Evolutionary conservation across 1,140 invertebrate genomes (phyloP).

Genomic region (Bombus balteatus): DNA sequence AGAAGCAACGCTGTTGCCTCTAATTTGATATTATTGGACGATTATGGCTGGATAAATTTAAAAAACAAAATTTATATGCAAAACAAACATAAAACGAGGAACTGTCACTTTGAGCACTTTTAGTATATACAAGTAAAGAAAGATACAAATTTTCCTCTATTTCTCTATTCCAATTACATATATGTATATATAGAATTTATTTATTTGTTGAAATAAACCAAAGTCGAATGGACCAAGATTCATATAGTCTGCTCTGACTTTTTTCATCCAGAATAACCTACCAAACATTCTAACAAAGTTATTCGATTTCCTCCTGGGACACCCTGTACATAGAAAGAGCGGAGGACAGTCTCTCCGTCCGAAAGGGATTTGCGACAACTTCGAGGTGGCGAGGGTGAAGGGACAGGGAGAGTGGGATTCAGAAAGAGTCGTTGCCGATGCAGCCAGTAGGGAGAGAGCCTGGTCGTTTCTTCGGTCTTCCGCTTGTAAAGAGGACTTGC

Average conservation of each 20-base stretch:
- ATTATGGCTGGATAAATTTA: no score
- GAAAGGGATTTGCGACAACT: constrained; percentile 67
- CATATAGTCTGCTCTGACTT: no score
- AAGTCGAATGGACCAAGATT: no score
- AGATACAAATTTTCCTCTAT: no score
- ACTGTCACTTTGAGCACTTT: no score
- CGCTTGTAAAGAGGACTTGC: constrained; percentile 48
- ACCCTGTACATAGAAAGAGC: not conserved
- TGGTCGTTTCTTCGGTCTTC: constrained; percentile 46
- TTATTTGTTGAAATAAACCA: no score
- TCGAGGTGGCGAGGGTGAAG: not conserved
- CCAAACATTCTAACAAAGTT: not conserved
- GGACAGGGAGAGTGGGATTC: constrained; percentile 1
- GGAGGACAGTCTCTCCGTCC: constrained; percentile 46
- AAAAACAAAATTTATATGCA: no score
- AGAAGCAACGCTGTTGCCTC: not conserved
- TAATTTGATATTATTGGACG: not conserved
- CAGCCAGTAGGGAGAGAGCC: constrained; percentile 11
- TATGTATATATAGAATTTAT: no score
- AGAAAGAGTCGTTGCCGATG: constrained; percentile 46
- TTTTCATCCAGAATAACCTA: not conserved
- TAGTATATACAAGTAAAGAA: no score
- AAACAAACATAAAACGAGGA: no score
- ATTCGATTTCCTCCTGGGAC: not conserved
- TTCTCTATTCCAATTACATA: no score